Evolutionary conservation across 2,797 vertebrate species (phyloP), one percentile per base, ranked within the genome.

Genomic region (Avahi laniger): DNA sequence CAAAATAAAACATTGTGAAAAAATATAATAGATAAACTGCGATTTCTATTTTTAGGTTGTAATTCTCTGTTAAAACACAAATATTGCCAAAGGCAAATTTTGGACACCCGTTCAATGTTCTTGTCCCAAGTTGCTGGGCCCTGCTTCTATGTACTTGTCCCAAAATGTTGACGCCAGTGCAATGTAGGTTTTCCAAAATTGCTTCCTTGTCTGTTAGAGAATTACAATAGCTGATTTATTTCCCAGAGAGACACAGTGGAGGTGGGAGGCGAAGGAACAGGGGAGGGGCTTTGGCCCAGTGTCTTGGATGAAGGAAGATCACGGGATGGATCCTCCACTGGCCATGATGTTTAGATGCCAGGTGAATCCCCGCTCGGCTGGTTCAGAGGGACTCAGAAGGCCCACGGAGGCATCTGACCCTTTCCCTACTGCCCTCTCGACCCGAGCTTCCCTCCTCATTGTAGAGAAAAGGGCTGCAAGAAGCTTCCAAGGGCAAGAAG

Each of bases 261-360:
- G 12, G 15, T 0, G 1, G 18, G 30, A 46, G 6, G 5, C 4
- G 24, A 6, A 18, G 3, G 9, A 1, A 8, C 18, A 18, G 30
- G n/a, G 46, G 1, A 24, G 11, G 43, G 38, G n/a, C 3, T 48
- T 73, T 48, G 11, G 28, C 18, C 5, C 46, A 0, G 2, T 1
- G 5, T 15, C n/a, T 69, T 57, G 43, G 7, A 76, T 20, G 72
- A 10, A 18, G 15, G 41, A 50, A 17, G 28, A 2, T 48, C 41
- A 81, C 0, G 0, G 15, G 35, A 35, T 26, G 48, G 26, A 14
- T 30, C 17, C 30, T 57, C 18, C 26, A 1, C 8, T 7, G 20
- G 30, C 67, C 28, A 5, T 13, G 38, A 46, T 22, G 4, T 33
- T 1, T n/a, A 38, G 28, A 75, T 75, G 43, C 3, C 17, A 33